Evolutionary conservation across 1,140 invertebrate genomes (phyloP).

Genomic region (Eumeta japonica): DNA sequence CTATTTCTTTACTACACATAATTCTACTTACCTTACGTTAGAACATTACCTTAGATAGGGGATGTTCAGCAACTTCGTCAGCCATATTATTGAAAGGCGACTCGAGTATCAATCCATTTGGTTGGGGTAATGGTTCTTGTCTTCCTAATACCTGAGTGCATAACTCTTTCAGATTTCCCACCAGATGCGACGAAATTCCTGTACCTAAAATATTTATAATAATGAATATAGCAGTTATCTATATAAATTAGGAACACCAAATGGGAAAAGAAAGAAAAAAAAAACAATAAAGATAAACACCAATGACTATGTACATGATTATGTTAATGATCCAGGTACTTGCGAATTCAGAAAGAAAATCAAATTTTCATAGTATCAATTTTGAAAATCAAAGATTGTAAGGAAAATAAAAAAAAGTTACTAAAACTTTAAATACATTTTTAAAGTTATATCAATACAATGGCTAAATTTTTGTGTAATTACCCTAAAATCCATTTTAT

Average conservation of each 20-base stretch:
- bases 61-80: slow-evolving; percentile 32
- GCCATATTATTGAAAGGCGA: slow-evolving; percentile 38
- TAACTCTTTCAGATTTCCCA: slow-evolving; percentile 27
- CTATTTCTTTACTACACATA: too few relatives aligned
- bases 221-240: background rate
- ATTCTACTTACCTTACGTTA: slow-evolving; percentile 2
- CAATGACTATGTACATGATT: too few relatives aligned
- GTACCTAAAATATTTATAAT: slow-evolving; percentile 25
- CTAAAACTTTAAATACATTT: too few relatives aligned
- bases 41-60: slow-evolving; percentile 22
- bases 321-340: too few relatives aligned
- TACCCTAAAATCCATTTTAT: too few relatives aligned
- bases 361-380: too few relatives aligned
- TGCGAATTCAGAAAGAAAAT: too few relatives aligned
- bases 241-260: background rate
- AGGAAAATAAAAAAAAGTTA: too few relatives aligned
- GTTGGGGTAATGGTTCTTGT: slow-evolving; percentile 17
- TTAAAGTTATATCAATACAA: too few relatives aligned
- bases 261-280: background rate
- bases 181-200: slow-evolving; percentile 33
- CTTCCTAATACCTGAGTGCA: slow-evolving; percentile 17
- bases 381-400: too few relatives aligned
- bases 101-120: slow-evolving; percentile 32
- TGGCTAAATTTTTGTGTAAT: too few relatives aligned
- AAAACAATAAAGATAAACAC: too few relatives aligned